A percentile compares a stretch with the other conserved stretches of the same genome.
Conservation (phyloP, 2,888 invertebrate genomes). For the Xestobium rufovillosum region DNA sequence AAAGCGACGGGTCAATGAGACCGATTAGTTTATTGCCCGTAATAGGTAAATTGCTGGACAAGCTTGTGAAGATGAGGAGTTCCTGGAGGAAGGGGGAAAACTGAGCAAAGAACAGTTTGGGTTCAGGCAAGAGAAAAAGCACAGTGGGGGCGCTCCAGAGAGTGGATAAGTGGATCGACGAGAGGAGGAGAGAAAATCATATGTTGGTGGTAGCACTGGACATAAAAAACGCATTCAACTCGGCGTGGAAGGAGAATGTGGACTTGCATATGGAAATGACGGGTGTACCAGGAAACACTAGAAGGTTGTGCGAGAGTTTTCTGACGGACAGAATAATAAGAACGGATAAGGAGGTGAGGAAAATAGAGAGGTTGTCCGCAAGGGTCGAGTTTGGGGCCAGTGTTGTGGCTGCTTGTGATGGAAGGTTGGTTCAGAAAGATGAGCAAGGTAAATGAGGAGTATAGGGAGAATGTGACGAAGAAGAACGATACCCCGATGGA, state of each 20-base stretch:
- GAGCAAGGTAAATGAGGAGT: neutral
- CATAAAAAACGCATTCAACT: constrained; percentile 20
- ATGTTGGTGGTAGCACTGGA: constrained; percentile 19
- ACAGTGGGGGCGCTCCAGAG: no score
- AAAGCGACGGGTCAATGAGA: neutral
- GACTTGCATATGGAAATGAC: neutral
- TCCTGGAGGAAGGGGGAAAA: no score
- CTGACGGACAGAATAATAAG: constrained; percentile 15
- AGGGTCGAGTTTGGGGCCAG: constrained; percentile 24
- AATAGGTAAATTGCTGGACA: constrained; percentile 10
- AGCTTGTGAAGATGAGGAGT: no score
- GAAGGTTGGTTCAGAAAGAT: constrained; percentile 22
- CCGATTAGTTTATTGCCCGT: constrained; percentile 8
- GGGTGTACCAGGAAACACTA: constrained; percentile 12
- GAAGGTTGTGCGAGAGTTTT: constrained; percentile 15
- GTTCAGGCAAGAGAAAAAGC: no score
- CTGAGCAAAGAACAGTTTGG: no score
- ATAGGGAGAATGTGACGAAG: no score
- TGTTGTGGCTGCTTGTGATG: constrained; percentile 24
- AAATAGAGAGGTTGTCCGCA: constrained; percentile 23
- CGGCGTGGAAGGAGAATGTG: constrained; percentile 18
- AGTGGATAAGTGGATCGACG: no score
- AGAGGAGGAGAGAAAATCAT: no score
- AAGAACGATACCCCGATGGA: no score
- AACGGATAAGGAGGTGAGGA: constrained; percentile 9